phyloP scores from a whole-genome alignment of 1,140 invertebrate species.

The Halyomorpha halys region DNA sequence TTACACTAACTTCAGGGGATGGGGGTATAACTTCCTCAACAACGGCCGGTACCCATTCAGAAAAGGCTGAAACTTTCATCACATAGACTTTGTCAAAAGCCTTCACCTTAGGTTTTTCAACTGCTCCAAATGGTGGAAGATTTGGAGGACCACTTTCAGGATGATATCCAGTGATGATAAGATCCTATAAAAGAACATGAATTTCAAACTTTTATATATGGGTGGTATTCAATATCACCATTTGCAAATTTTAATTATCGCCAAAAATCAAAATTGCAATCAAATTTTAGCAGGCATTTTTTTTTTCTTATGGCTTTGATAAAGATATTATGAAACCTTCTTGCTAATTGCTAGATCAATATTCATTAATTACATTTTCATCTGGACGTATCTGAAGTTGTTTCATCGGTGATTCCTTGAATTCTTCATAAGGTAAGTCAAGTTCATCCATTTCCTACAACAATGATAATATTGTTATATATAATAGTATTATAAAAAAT shows the following conservation, averaged over 20 bases:
- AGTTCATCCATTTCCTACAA: not conserved
- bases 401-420: not conserved
- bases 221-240: not conserved
- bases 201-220: not conserved
- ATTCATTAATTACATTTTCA: not conserved
- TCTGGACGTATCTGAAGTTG: not conserved
- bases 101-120: not conserved
- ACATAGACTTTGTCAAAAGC: constrained; percentile 7
- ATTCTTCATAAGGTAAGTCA: constrained; percentile 1
- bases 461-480: not conserved
- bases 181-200: not conserved
- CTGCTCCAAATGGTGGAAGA: not conserved
- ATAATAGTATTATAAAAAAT: too few species aligned
- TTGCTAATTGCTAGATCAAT: not conserved
- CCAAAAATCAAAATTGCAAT: not conserved
- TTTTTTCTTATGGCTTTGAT: too few species aligned
- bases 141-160: not conserved
- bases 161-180: not conserved
- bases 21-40: constrained; percentile 3
- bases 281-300: not conserved
- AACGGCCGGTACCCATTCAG: constrained; percentile 11
- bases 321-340: too few species aligned
- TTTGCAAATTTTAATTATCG: not conserved
- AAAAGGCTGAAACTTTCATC: constrained; percentile 11
- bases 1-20: not conserved